Base-by-base conservation (phyloP, 2,113 vertebrate species). In the Geococcyx californianus region DNA sequence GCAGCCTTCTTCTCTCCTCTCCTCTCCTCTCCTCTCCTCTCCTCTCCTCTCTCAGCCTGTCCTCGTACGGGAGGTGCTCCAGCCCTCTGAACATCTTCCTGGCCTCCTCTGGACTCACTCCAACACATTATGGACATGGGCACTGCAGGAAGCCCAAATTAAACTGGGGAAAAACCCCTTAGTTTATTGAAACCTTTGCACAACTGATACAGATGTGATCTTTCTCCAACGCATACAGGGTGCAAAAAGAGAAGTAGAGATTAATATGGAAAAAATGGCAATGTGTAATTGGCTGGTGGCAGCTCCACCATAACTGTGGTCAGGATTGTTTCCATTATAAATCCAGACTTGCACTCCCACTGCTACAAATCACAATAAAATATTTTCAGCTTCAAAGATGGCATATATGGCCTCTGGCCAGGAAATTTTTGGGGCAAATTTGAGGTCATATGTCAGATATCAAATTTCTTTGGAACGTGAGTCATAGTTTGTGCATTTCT, bases 381-480 rank as follows among this genome's bases (percentile, higher is more conserved):
- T 63, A 90, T 51, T 81, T 93, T 90, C 78, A 51, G 25, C 42
- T 91, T 91, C 59, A 91, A 51, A 88, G 66, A 85, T n/a, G 59
- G 33, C 63, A 67, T 67, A 77, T 51, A 42, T 74, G 63, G 67
- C 42, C 21, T 16, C 26, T 45, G 55, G 72, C 67, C 93, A 96
- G 72, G 90, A 93, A 94, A 93, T 74, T 59, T 11, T 89, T 89
- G 79, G 59, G 78, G 75, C 45, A 94, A 83, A 95, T 91, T 79
- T 85, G 67, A 80, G 70, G 93, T 91, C 84, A 34, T 59, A 70
- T 59, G 44, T 86, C 72, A 83, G 26, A 80, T 31, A 87, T 34
- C 10, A 60, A 89, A 28, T 70, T 73, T 77, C 84, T 93, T 86
- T 72, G 40, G 8, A 38, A 80, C 83, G 69, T 85, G 67, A 91